Evolutionary conservation across 1,140 invertebrate species (phyloP).

Genomic region (Aricia agestis): DNA sequence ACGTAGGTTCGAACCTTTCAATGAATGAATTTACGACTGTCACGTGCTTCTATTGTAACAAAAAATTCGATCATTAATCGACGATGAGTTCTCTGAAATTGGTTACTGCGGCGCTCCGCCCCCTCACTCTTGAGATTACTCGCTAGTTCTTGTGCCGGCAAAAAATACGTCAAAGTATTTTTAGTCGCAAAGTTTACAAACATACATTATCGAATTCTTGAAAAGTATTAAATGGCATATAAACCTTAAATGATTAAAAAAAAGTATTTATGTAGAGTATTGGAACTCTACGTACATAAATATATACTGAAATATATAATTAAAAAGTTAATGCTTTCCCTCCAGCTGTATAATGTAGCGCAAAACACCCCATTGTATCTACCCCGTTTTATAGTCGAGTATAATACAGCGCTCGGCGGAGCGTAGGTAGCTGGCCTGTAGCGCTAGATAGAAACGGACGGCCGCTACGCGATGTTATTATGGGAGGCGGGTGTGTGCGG

Average conservation of each 20-base stretch:
- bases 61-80: constrained; percentile 54
- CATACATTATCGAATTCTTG: background rate
- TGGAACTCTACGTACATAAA: background rate
- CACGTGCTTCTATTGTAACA: constrained; percentile 62
- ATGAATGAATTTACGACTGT: constrained; percentile 58
- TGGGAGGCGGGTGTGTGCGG: constrained; percentile 43
- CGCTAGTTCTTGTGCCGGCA: constrained; percentile 17
- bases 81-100: constrained; percentile 50
- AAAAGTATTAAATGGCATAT: too few relatives aligned
- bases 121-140: constrained; percentile 38
- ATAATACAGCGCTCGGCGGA: constrained; percentile 55
- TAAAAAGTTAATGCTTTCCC: constrained; percentile 3
- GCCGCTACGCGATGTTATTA: constrained; percentile 65
- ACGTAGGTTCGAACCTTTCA: constrained; percentile 36
- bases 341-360: constrained; percentile 30
- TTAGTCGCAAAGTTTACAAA: background rate
- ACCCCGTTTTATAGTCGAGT: constrained; percentile 59
- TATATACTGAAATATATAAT: constrained; percentile 7
- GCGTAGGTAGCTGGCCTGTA: constrained; percentile 61
- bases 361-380: constrained; percentile 55
- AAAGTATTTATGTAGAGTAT: background rate
- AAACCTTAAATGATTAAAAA: too few relatives aligned
- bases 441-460: constrained; percentile 62
- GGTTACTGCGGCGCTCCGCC: constrained; percentile 45
- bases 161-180: constrained; percentile 41